phyloP scores from a whole-genome alignment of 2,113 vertebrate genomes.

The Paratilapia polleni region DNA sequence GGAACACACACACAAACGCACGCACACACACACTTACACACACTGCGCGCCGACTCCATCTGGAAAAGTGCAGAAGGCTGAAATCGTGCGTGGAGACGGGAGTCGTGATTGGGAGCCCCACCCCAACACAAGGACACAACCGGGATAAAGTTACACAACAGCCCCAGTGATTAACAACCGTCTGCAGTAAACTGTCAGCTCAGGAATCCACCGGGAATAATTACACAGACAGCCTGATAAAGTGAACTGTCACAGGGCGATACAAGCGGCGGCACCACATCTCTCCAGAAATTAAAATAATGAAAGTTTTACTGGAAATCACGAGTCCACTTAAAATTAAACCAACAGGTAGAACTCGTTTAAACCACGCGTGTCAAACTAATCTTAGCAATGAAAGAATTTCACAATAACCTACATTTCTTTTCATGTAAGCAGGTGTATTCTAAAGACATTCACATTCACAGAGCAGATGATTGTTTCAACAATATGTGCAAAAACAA shows the following conservation, averaged over 20 bases:
- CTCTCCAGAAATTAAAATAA: neutral
- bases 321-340: neutral
- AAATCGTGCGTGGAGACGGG: constrained; percentile 71
- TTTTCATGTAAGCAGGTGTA: neutral
- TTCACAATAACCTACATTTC: neutral
- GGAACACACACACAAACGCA: constrained; percentile 28
- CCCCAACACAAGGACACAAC: constrained; percentile 57
- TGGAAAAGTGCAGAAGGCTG: constrained; percentile 78
- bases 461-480: neutral
- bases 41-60: constrained; percentile 60
- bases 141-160: constrained; percentile 72
- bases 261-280: neutral
- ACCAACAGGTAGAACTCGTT: neutral
- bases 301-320: neutral
- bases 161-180: constrained; percentile 43
- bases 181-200: constrained; percentile 4
- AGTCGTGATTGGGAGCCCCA: constrained; percentile 80
- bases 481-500: fast-evolving
- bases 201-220: constrained; percentile 4
- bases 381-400: neutral
- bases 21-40: constrained; percentile 51
- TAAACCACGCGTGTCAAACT: neutral
- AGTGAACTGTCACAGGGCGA: neutral
- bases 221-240: neutral
- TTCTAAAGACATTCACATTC: neutral